Base-by-base conservation (phyloP, 2,797 vertebrate genomes). In the Sebastes wilsoni region DNA sequence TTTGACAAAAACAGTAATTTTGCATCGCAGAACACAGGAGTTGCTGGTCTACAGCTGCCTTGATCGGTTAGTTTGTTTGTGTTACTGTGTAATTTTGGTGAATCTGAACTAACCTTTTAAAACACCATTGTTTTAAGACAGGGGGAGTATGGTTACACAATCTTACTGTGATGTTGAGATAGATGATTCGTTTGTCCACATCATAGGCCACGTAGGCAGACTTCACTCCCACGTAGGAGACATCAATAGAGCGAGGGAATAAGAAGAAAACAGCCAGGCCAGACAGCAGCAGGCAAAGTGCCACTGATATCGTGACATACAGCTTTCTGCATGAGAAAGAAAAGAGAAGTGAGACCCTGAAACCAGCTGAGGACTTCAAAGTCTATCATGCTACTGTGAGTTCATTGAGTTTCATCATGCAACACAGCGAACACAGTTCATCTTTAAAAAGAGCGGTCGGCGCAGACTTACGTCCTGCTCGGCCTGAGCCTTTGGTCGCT, bases 221-320 rank as follows among this genome's bases (percentile, higher is more conserved):
- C 93, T 99, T 99, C 79, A 99, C 96, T 4, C 98, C 98, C 68
- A 98, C 95, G 8, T 99, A 99, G 85, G 97, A 94, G 76, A 99
- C 97, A 0, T 99, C 97, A 0, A 99, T 97, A 12, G 98, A 97
- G 66, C 98, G 98, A 71, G 98, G 98, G 92, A 99, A 99, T 6
- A 99, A 92, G 91, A 99, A 99, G 94, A 99, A 99, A 2, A 99
- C 97, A 4, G 98, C 98, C 92, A 99, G 92, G n/a, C 97, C 95
- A 6, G 97, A 99, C 66, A 99, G 97, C 0, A 99, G 96, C 76
- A 99, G 96, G 88, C 98, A 99, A 6, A 98, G 94, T 6, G 88
- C 85, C 73, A 99, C 98, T 5, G 98, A 99, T 22, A 97, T 97
- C 1, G 96, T 97, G 90, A 99, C 98, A 0, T 99, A 99, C n/a